phyloP scores from a whole-genome alignment of 2,797 vertebrate species.

The Pantherophis alleghaniensis region DNA sequence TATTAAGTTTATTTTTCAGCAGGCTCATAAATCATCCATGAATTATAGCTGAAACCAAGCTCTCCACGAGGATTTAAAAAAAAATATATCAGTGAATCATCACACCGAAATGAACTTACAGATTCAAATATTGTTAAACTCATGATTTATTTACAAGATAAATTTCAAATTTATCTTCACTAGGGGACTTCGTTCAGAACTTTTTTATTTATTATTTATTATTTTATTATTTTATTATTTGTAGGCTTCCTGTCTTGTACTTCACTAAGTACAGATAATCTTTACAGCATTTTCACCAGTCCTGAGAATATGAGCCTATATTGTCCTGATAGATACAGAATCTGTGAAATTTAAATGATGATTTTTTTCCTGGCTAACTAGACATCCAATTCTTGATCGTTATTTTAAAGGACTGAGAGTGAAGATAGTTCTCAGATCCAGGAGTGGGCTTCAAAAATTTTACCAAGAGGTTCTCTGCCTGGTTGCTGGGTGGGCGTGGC shows the following conservation, averaged over 20 bases:
- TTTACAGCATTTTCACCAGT: neutral
- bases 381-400: too few relatives aligned
- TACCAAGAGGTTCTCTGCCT: too few relatives aligned
- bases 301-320: neutral
- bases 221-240: neutral
- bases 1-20: constrained; percentile 57
- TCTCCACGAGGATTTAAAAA: neutral
- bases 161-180: constrained; percentile 5
- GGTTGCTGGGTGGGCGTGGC: too few relatives aligned
- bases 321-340: neutral
- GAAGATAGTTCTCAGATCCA: neutral
- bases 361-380: neutral
- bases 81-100: constrained; percentile 25
- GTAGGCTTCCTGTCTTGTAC: neutral
- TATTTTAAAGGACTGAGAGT: neutral
- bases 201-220: neutral
- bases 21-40: constrained; percentile 55
- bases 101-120: constrained; percentile 19
- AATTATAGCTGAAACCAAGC: constrained; percentile 50
- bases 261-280: neutral
- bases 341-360: neutral
- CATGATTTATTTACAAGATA: constrained; percentile 23
- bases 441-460: too few relatives aligned
- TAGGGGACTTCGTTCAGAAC: neutral
- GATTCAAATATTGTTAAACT: neutral